These are phyloP conservation scores for Aix galericulata DNA, from an alignment of 2,113 vertebrate species.

Conservation along the genomic window DNA sequence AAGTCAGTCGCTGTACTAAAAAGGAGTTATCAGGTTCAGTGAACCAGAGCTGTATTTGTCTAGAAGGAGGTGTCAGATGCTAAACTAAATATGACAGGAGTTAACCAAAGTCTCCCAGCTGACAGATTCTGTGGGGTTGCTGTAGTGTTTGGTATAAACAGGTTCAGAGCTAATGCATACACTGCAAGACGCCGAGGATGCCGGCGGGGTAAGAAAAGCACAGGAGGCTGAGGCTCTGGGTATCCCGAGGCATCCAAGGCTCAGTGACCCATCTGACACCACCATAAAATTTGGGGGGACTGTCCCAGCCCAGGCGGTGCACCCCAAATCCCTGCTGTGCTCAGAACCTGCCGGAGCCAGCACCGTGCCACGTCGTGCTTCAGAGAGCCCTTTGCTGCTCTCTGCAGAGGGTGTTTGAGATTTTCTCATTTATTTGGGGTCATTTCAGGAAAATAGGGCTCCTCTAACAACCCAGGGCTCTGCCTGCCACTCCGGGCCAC, in stretches of 20 bases:
- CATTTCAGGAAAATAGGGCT: neutral
- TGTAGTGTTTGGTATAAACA: conserved; percentile 31
- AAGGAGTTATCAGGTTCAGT: conserved; percentile 60
- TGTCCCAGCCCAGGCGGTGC: neutral
- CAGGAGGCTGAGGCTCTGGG: neutral
- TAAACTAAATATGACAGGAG: conserved; percentile 67
- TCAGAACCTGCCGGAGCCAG: neutral
- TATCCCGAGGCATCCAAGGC: rapidly evolving
- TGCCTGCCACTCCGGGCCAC: neutral
- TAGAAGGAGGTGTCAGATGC: conserved; percentile 69
- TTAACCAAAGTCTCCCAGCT: conserved; percentile 49
- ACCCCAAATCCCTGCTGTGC: neutral
- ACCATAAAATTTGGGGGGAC: neutral
- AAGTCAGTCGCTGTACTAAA: conserved; percentile 55
- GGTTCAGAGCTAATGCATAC: conserved; percentile 30
- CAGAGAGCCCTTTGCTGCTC: neutral
- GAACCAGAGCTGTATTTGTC: conserved; percentile 56
- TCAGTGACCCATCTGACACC: neutral
- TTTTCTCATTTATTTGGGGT: neutral
- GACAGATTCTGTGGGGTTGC: conserved; percentile 52
- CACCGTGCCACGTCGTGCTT: rapidly evolving
- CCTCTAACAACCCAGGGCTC: rapidly evolving
- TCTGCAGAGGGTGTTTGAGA: neutral
- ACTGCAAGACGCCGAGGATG: neutral
- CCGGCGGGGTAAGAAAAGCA: neutral